phyloP scores from a whole-genome alignment of 2,797 vertebrate species.

The Pipistrellus pipistrellus region DNA sequence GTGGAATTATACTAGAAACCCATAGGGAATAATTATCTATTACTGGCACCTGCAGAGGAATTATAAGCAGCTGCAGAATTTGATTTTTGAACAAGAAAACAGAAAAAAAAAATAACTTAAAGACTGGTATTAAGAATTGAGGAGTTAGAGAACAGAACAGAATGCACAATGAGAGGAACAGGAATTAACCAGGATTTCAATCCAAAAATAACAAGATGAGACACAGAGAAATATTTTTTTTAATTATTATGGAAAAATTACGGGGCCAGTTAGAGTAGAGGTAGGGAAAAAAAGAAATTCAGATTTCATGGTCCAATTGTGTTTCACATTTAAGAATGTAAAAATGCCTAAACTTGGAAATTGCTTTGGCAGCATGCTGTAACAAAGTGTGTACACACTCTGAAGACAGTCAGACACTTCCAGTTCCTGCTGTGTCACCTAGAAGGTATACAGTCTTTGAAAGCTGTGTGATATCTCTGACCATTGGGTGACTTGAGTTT shows the following conservation, averaged over 20 bases:
- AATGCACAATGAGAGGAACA: background rate
- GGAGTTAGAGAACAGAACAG: constrained; percentile 58
- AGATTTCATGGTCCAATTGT: background rate
- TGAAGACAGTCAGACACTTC: background rate
- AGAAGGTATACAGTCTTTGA: background rate
- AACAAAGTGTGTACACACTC: background rate
- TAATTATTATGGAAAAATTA: background rate
- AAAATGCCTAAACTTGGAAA: background rate
- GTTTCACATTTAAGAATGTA: background rate
- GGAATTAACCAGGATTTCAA: constrained; percentile 26
- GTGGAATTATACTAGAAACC: constrained; percentile 78
- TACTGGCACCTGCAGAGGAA: constrained; percentile 76
- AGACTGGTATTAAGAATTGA: constrained; percentile 62
- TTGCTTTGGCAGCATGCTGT: background rate
- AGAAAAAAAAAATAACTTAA: constrained; percentile 69
- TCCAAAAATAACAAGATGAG: constrained; percentile 23
- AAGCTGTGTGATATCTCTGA: background rate
- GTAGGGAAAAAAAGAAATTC: background rate
- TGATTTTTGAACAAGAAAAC: constrained; percentile 81
- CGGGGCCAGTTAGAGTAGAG: background rate
- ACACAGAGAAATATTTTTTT: background rate
- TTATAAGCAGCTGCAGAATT: constrained; percentile 82
- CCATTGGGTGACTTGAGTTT: background rate
- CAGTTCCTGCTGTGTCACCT: background rate
- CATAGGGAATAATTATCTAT: constrained; percentile 80